phyloP scores from a whole-genome alignment of 2,797 vertebrate species.

The Myioborus miniatus region DNA sequence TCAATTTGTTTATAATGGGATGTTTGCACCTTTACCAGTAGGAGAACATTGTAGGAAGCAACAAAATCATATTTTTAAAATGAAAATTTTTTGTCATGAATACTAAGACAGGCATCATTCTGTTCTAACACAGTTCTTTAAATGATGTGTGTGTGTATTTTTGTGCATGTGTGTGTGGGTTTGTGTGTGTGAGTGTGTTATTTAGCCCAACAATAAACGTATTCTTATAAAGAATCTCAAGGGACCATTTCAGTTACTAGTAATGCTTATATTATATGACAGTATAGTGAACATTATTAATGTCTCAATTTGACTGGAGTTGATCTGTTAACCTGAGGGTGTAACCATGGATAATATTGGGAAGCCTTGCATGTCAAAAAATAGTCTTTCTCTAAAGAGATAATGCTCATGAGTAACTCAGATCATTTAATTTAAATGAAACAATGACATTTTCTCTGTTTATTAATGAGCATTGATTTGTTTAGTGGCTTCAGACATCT shows the following conservation, averaged over 20 bases:
- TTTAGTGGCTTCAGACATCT: neutral
- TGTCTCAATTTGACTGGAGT: neutral
- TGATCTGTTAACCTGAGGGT: neutral
- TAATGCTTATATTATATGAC: neutral
- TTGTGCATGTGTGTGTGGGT: no score
- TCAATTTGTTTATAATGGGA: neutral
- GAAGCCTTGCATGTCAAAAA: neutral
- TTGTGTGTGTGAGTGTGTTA: rapidly evolving
- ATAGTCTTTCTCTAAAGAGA: neutral
- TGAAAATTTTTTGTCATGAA: neutral
- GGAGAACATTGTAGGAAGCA: neutral
- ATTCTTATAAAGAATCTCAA: neutral
- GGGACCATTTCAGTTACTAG: neutral
- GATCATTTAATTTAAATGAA: constrained; percentile 1
- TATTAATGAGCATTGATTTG: neutral
- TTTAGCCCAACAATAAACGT: neutral
- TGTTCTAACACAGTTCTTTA: neutral
- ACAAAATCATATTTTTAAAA: neutral
- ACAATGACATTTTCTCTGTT: neutral
- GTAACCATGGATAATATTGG: neutral
- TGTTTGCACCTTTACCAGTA: neutral
- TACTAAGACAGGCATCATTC: neutral
- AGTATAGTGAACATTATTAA: neutral
- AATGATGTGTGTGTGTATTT: neutral
- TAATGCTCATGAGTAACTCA: neutral